These are phyloP conservation scores for Nymphicus hollandicus DNA, from an alignment of 2,113 vertebrate species.

Conservation along the genomic window DNA sequence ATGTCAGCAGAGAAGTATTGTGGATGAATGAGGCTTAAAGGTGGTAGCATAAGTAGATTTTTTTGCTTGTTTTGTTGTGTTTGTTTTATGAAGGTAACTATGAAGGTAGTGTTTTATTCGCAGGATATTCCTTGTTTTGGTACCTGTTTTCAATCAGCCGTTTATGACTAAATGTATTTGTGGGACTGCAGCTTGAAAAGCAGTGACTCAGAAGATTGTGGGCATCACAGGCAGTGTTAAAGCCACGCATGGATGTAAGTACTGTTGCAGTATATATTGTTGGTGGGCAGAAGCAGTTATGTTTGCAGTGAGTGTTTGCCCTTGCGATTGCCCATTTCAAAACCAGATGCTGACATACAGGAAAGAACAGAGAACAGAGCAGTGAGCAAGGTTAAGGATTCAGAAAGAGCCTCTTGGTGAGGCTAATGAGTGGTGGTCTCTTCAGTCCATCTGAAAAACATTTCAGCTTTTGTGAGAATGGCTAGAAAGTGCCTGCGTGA, in stretches of 20 bases:
- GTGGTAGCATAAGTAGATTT: background rate
- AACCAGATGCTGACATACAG: background rate
- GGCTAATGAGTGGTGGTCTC: background rate
- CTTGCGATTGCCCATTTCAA: background rate
- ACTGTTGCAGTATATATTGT: background rate
- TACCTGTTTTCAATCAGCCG: background rate
- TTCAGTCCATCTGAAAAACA: background rate
- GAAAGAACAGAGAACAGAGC: background rate
- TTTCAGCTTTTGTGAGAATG: background rate
- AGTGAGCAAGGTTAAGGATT: background rate
- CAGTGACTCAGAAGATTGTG: background rate
- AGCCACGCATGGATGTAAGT: rapidly evolving
- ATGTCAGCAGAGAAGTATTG: background rate
- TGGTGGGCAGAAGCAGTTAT: background rate
- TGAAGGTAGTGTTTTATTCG: background rate
- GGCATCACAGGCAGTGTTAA: background rate
- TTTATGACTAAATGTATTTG: background rate
- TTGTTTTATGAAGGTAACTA: background rate
- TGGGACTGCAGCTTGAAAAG: background rate
- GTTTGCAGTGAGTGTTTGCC: background rate
- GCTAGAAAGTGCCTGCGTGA: background rate
- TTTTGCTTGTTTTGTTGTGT: background rate
- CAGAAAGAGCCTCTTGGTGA: background rate
- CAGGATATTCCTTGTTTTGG: background rate
- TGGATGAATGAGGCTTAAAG: background rate